phyloP scores from a whole-genome alignment of 2,113 vertebrate genomes.

The Columbina picui region DNA sequence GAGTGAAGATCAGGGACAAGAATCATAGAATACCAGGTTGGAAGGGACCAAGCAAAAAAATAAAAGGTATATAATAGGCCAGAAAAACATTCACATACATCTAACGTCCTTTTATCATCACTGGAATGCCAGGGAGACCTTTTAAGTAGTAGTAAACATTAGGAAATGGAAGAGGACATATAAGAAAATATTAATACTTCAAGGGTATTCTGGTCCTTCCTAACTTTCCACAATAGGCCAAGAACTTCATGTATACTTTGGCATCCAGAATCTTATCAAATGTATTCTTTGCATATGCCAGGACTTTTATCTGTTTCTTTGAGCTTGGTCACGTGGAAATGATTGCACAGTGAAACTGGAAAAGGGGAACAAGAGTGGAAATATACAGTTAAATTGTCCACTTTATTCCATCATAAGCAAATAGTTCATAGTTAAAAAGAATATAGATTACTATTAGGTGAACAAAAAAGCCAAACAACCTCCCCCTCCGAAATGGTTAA shows the following conservation, averaged over 20 bases:
- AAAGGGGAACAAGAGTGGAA: background rate
- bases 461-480: background rate
- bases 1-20: too few relatives aligned
- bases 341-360: background rate
- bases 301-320: background rate
- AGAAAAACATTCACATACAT: too few relatives aligned
- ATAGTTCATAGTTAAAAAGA: background rate
- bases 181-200: constrained; percentile 11
- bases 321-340: background rate
- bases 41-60: too few relatives aligned
- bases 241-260: constrained; percentile 16
- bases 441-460: background rate
- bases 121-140: constrained; percentile 1
- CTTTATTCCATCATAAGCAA: background rate
- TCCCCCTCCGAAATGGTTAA: background rate
- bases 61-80: too few relatives aligned
- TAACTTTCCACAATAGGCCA: background rate
- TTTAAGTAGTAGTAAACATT: background rate
- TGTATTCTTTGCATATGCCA: constrained; percentile 23
- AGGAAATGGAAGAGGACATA: constrained; percentile 20
- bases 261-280: constrained; percentile 3
- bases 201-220: background rate
- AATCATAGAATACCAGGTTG: too few relatives aligned
- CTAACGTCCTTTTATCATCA: background rate
- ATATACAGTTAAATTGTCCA: background rate